phyloP scores from a whole-genome alignment of 2,113 vertebrate species.

The Cinclus mexicanus region DNA sequence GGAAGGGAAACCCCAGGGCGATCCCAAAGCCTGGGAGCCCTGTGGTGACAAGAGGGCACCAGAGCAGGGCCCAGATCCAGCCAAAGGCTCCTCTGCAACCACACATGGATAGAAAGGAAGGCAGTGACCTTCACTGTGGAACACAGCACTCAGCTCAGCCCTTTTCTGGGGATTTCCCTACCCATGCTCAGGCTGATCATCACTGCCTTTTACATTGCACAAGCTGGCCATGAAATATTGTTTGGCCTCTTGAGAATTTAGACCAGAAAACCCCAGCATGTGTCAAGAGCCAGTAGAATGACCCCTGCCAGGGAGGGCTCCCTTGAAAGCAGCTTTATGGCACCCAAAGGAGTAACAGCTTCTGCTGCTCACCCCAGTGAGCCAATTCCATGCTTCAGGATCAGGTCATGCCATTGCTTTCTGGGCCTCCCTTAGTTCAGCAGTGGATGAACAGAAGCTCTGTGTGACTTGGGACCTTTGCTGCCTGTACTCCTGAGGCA shows the following conservation, averaged over 20 bases:
- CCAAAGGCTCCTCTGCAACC: neutral
- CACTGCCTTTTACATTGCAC: neutral
- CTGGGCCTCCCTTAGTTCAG: neutral
- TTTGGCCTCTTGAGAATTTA: neutral
- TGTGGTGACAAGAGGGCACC: neutral
- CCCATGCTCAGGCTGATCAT: neutral
- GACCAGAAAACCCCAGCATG: neutral
- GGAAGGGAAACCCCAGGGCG: neutral
- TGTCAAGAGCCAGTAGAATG: neutral
- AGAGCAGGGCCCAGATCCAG: neutral
- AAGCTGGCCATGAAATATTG: neutral
- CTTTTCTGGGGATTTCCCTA: neutral
- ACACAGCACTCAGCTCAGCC: neutral
- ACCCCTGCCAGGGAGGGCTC: too few species aligned
- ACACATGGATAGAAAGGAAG: accelerated
- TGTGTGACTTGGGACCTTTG: neutral
- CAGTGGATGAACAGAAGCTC: neutral
- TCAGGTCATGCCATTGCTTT: neutral
- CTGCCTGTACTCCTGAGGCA: neutral
- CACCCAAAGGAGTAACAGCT: neutral
- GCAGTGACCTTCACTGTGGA: neutral
- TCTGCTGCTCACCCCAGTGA: accelerated
- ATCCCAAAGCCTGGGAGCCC: neutral
- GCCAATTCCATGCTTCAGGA: neutral
- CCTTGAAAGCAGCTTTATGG: neutral